A percentile compares a stretch with the other conserved stretches of the same genome.
These are phyloP conservation scores for Gorsachius goisagi DNA, from an alignment of 2,113 vertebrate species.

Conservation along the genomic window DNA sequence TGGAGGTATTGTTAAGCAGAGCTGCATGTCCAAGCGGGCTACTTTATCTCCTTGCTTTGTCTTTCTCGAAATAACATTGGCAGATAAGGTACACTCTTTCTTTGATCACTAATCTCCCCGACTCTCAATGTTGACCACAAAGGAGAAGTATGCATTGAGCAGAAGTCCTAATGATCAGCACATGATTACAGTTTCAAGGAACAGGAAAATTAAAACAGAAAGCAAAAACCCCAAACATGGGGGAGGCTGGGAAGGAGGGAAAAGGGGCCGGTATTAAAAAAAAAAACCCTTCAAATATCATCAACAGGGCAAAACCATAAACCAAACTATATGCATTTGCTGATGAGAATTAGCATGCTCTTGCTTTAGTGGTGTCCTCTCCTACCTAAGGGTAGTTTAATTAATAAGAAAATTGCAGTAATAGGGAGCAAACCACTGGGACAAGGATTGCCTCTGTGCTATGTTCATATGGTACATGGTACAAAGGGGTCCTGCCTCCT, in stretches of 20 bases:
- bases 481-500: neutral
- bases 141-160: conserved; percentile 16
- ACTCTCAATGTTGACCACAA: neutral
- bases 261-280: neutral
- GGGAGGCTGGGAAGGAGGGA: neutral
- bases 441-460: neutral
- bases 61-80: conserved; percentile 52
- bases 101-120: conserved; percentile 54
- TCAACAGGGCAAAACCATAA: neutral
- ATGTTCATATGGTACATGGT: neutral
- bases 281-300: neutral
- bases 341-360: neutral
- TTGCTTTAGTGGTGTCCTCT: neutral
- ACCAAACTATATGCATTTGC: neutral
- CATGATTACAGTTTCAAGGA: neutral
- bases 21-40: conserved; percentile 3
- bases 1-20: conserved; percentile 22
- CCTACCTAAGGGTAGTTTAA: neutral
- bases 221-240: neutral
- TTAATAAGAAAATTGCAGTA: neutral
- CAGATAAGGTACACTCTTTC: conserved; percentile 49
- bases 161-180: neutral
- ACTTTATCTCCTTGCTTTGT: conserved; percentile 66
- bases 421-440: neutral
- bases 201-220: neutral